Evolutionary conservation across 2,797 vertebrate species (phyloP).

Genomic region (Columba guinea): DNA sequence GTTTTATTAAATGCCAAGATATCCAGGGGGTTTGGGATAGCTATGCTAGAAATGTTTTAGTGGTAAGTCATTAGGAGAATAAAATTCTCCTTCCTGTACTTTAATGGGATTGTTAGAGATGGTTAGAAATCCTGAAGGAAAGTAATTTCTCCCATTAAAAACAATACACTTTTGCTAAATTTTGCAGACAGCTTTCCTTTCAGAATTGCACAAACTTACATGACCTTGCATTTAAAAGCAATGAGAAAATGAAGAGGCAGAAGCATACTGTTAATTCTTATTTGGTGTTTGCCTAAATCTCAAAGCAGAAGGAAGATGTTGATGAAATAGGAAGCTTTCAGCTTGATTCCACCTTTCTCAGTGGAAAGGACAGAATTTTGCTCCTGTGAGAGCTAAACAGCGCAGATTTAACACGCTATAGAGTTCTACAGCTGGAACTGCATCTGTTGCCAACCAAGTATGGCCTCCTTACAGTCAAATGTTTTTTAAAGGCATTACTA

Average conservation of each 20-base stretch:
- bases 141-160: neutral
- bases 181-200: neutral
- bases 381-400: neutral
- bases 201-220: neutral
- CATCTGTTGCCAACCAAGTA: too few species aligned
- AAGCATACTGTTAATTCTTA: neutral
- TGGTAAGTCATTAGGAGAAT: neutral
- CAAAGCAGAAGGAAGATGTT: neutral
- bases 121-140: neutral
- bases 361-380: neutral
- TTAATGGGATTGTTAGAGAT: neutral
- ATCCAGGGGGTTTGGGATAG: neutral
- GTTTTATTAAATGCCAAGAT: neutral
- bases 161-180: accelerated
- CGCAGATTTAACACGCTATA: neutral
- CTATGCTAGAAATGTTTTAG: neutral
- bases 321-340: neutral
- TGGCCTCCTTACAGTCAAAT: too few species aligned
- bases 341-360: neutral
- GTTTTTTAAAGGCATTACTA: neutral
- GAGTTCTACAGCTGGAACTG: neutral
- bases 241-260: neutral
- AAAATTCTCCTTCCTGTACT: neutral
- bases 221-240: neutral
- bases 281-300: neutral